Base-by-base conservation (phyloP, 2,113 vertebrate species). In the Rhadina sibilatrix region DNA sequence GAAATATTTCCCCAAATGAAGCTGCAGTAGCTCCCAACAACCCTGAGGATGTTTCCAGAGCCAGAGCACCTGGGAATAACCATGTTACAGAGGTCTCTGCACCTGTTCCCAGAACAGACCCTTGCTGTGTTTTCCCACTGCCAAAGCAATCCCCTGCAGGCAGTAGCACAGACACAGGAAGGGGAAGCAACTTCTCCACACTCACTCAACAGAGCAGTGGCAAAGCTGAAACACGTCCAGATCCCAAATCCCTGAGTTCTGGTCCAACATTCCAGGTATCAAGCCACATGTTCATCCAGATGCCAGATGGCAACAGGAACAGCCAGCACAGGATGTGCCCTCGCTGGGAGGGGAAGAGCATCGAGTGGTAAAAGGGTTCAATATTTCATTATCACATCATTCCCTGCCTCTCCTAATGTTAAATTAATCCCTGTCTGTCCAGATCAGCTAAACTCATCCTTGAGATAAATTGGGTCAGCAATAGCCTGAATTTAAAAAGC, bases 401-500 rank as follows among this genome's bases (percentile, higher is more conserved):
- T 90, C 63, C 66, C 70, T 5, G 1, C 22, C 54, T n/a, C 63
- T 46, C 27, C 61, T 47, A 46, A 71, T 60, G 81, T 33, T 59
- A 77, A 94, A 90, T 80, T 80, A 88, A 95, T 90, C 75, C 47
- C 85, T 86, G 63, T 68, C 84, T 92, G 52, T 81, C 90, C 68
- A 57, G 47, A 91, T 61, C 61, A 54, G 60, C 50, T 52, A 69
- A 93, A 28, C 52, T 80, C 63, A 86, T 64, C 64, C 33, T 70
- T 6, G 2, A 74, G n/a, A 77, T 64, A 83, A 90, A 96, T 68
- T 40, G 88, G 93, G 85, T 78, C 87, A 92, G 75, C 50, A 44
- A 33, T 9, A 86, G 42, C 24, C 71, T 64, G 71, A 86, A 88
- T 90, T 87, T 31, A 6, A 64, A 75, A 74, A 54, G 11, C 37